Evolutionary conservation across 2,797 vertebrate species (phyloP).

Genomic region (Xiphophorus birchmanni): DNA sequence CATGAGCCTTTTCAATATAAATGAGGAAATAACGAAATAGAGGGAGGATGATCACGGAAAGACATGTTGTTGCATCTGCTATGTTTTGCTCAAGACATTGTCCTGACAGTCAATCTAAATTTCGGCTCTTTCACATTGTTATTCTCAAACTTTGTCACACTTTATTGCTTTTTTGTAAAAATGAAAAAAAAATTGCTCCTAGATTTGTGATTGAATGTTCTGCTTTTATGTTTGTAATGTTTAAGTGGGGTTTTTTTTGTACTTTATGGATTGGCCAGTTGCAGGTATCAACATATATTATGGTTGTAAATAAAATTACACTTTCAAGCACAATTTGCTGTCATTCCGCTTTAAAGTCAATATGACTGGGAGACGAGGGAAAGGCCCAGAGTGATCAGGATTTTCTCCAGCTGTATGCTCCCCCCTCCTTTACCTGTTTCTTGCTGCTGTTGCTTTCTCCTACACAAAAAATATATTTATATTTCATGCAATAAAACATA

Average conservation of each 20-base stretch:
- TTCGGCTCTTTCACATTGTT: neutral
- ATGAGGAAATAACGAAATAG: constrained; percentile 60
- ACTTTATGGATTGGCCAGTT: neutral
- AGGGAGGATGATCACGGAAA: constrained; percentile 37
- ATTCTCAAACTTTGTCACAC: neutral
- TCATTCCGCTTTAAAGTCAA: neutral
- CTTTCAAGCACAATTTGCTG: neutral
- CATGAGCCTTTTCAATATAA: constrained; percentile 66
- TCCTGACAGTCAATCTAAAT: constrained; percentile 61
- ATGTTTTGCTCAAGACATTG: constrained; percentile 77
- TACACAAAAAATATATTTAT: neutral
- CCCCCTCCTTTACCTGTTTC: neutral
- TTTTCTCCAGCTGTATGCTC: neutral
- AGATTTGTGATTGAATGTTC: constrained; percentile 2
- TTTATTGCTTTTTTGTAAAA: constrained; percentile 5
- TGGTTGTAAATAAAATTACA: neutral
- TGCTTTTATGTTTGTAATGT: neutral
- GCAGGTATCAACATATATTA: neutral
- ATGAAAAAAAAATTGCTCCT: neutral
- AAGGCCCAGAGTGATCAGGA: neutral
- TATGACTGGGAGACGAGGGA: neutral
- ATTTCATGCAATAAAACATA: neutral
- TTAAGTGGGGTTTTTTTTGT: neutral
- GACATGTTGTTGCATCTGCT: constrained; percentile 74
- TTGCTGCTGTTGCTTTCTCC: neutral